Percentiles rank a stretch among this genome's conserved stretches.
Conservation (phyloP, 2,113 vertebrate species). For the Chamaea fasciata region DNA sequence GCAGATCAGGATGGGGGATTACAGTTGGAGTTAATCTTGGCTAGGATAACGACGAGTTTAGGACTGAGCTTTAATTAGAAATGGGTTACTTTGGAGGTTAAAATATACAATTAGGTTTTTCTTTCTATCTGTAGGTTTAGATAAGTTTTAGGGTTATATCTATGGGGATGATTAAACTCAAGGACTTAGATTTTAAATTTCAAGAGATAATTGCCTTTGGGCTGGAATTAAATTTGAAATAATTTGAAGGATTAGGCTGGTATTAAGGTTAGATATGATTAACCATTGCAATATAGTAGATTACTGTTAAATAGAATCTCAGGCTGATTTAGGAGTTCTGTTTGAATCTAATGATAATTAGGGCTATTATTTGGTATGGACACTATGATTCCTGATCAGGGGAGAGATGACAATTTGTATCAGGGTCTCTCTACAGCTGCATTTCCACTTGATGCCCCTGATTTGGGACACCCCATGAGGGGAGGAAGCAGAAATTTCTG, state of each 20-base stretch:
- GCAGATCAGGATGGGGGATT: not conserved
- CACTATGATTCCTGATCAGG: not conserved
- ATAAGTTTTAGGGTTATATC: not conserved
- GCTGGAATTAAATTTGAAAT: slow-evolving; percentile 15
- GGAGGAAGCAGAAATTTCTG: not conserved
- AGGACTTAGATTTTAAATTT: not conserved
- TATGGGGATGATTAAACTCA: not conserved
- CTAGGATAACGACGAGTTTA: not conserved
- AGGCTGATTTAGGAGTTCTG: not conserved
- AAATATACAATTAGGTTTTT: not conserved
- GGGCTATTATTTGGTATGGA: not conserved
- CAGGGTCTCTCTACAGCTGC: not conserved
- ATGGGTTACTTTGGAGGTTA: not conserved
- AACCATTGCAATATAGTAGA: not conserved
- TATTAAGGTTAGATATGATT: slow-evolving; percentile 16
- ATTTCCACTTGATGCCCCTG: not conserved
- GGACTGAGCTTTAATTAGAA: not conserved
- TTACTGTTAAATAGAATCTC: not conserved
- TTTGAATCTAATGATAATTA: not conserved
- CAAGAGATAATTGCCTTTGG: not conserved
- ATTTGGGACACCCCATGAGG: not conserved
- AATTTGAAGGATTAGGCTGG: not conserved
- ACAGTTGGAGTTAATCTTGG: not conserved
- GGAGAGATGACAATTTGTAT: not conserved
- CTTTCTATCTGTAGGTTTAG: not conserved